phyloP scores from a whole-genome alignment of 2,888 invertebrate species.

The Rapana venosa region DNA sequence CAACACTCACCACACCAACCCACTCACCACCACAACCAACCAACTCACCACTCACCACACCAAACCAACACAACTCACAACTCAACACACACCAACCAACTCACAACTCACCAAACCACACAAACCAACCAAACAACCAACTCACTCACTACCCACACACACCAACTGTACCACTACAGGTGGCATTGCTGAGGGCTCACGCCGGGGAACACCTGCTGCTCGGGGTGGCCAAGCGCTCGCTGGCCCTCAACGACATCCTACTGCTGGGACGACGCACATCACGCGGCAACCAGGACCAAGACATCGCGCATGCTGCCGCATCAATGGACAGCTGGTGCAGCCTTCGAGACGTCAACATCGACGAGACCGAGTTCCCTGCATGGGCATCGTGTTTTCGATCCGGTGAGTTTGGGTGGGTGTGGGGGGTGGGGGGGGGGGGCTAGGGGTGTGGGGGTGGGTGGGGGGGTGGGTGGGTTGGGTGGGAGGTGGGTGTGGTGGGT shows the following conservation, averaged over 20 bases:
- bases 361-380: conserved; percentile 97
- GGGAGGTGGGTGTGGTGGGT: no score
- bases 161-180: conserved; percentile 82
- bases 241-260: conserved; percentile 93
- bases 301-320: conserved; percentile 95
- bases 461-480: not conserved
- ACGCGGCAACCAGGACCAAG: conserved; percentile 83
- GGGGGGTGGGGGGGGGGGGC: not conserved
- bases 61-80: no score
- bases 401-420: conserved; percentile 83
- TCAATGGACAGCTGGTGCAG: conserved; percentile 96
- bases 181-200: conserved; percentile 95
- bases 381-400: conserved; percentile 99
- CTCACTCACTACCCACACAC: no score
- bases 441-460: not conserved
- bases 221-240: conserved; percentile 94
- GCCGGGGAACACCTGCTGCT: conserved; percentile 96
- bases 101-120: no score
- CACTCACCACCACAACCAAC: no score
- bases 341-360: conserved; percentile 96
- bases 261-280: conserved; percentile 96
- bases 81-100: no score
- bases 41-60: no score
- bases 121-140: no score
- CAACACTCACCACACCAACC: no score